Evolutionary conservation across 1,140 invertebrate genomes (phyloP), one percentile per base, ranked within the genome.

Genomic region (Holcopasites calliopsidis): DNA sequence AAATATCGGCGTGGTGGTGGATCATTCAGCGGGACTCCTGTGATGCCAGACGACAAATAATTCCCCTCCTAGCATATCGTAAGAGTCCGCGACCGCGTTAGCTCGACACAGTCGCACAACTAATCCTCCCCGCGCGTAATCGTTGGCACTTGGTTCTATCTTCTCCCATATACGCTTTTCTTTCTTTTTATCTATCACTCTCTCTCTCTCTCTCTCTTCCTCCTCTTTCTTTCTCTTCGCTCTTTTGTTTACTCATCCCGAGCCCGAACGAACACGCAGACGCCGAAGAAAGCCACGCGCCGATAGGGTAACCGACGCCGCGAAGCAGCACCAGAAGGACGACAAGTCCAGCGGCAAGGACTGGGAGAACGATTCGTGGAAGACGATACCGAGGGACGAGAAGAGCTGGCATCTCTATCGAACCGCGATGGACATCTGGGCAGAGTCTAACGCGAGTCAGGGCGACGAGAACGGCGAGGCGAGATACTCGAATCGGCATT

Each of bases 321-420:
- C 13, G 80, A 79, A 73, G 74, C 40, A 81, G 54, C 60, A 87
- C 47, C 82, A 79, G 28, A 77, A 87, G 54, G 76, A 84, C 13
- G 82, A 86, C 42, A 78, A 86, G 49, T 71, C 77, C 11, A 70
- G 57, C 11, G 68, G 64, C 31, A 91, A 90, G 71, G 89, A 91
- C 18, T 91, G 90, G 90, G 87, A 89, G 49, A 92, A 91, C 58
- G 91, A 92, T 47, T 92, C 91, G 3, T 92, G 91, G 91, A 92
- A 92, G 64, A 91, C 90, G 16, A 89, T 91, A 68, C 88, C 90
- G 0, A 83, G 85, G 13, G 91, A 92, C 7, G 91, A 92, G 60
- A 91, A 92, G 50, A 92, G 89, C 52, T 93, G 92, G 92, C 91
- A 93, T 3, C 80, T 91, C 7, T 92, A 92, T 68, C 87, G 91